A percentile compares a stretch with the other conserved stretches of the same genome.
Evolutionary conservation across 1,140 invertebrate species (phyloP).

Genomic region (Oreohelix idahoensis): DNA sequence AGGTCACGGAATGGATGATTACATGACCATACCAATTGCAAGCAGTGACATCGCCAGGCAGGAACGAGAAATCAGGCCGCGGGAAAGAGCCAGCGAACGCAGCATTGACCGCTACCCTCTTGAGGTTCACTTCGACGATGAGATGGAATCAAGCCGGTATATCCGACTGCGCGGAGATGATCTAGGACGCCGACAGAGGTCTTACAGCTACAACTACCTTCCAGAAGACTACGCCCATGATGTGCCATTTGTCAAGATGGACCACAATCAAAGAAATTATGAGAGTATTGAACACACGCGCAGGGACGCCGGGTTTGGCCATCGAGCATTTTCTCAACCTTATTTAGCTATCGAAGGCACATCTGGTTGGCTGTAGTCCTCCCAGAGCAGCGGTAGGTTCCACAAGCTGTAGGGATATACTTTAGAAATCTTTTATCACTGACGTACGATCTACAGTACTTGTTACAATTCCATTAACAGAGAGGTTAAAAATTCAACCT

Average conservation of each 20-base stretch:
- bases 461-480: too few relatives aligned
- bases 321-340: conserved; percentile 17
- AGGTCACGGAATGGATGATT: not conserved
- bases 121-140: not conserved
- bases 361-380: conserved; percentile 9
- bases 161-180: not conserved
- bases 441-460: too few relatives aligned
- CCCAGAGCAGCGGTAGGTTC: too few relatives aligned
- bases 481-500: too few relatives aligned
- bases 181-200: not conserved
- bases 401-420: too few relatives aligned
- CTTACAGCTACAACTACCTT: not conserved
- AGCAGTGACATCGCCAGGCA: not conserved
- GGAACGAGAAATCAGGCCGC: not conserved
- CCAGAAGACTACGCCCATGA: not conserved
- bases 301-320: not conserved
- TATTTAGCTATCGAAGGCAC: not conserved
- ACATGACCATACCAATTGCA: not conserved
- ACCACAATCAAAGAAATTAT: not conserved
- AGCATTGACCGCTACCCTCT: not conserved
- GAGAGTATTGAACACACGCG: not conserved
- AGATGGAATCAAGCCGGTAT: not conserved
- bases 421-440: too few relatives aligned
- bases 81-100: not conserved
- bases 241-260: not conserved